Conservation (phyloP, 2,113 vertebrate species). For the Periophthalmodon schlosseri region DNA sequence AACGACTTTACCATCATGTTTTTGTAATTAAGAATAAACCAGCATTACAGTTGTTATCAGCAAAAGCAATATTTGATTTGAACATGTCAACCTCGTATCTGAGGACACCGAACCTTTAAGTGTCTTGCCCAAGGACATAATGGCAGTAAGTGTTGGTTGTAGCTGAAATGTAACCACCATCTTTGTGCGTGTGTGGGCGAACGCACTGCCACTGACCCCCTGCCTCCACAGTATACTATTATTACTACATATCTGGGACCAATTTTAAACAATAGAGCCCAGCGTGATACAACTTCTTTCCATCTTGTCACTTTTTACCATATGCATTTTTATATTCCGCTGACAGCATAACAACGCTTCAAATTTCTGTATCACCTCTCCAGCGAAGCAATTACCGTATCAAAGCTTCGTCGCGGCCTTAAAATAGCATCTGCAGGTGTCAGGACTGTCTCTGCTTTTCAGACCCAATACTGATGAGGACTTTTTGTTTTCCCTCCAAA, state of each 20-base stretch:
- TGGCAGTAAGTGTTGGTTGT: background rate
- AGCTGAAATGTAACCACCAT: background rate
- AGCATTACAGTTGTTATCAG: no score
- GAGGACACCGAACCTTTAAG: no score
- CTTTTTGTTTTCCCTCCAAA: constrained; percentile 6
- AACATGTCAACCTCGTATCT: no score
- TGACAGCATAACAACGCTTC: background rate
- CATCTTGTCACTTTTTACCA: background rate
- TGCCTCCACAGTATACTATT: background rate
- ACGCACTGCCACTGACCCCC: background rate
- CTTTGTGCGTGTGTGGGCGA: background rate
- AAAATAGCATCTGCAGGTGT: constrained; percentile 5
- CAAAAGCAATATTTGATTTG: no score
- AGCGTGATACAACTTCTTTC: background rate
- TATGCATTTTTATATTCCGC: background rate
- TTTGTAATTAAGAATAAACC: no score
- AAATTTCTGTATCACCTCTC: background rate
- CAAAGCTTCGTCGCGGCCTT: background rate
- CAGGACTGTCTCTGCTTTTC: background rate
- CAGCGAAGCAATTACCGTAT: background rate
- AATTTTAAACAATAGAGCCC: background rate
- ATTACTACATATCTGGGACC: background rate
- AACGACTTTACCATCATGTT: no score
- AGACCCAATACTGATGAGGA: background rate
- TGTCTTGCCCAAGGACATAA: no score